phyloP scores from a whole-genome alignment of 2,888 invertebrate genomes.

The Criorhina ranunculi region DNA sequence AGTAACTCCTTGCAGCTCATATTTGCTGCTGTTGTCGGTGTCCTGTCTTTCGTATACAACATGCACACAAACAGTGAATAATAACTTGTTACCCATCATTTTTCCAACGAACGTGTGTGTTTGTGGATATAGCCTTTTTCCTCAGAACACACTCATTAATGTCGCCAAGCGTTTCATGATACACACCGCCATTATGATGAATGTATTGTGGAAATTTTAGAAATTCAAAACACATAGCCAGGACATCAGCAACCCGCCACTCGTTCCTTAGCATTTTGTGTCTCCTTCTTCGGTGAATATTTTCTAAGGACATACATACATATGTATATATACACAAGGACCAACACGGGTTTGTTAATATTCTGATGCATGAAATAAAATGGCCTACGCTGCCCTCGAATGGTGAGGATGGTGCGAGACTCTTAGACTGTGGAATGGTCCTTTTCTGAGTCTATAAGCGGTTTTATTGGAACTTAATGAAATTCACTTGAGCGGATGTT shows the following conservation, averaged over 20 bases:
- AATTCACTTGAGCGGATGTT: conserved; percentile 72
- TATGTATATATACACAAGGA: conserved; percentile 15
- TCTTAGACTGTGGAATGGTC: conserved; percentile 20
- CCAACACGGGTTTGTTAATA: conserved; percentile 48
- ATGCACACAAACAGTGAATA: conserved; percentile 58
- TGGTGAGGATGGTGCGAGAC: background rate
- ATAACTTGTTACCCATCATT: conserved; percentile 63
- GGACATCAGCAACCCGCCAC: conserved; percentile 7
- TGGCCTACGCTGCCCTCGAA: conserved; percentile 25
- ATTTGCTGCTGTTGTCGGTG: conserved; percentile 23
- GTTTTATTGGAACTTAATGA: conserved; percentile 74
- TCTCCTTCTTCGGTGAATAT: conserved; percentile 23
- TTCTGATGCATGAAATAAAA: conserved; percentile 63
- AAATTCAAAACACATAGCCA: conserved; percentile 66
- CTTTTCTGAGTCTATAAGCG: conserved; percentile 65
- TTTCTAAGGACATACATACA: conserved; percentile 32
- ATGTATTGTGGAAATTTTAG: conserved; percentile 58
- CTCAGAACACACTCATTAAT: conserved; percentile 41
- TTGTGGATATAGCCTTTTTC: conserved; percentile 31
- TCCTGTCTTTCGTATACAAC: background rate
- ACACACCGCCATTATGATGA: conserved; percentile 50
- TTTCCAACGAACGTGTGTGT: background rate
- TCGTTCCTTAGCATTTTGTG: background rate
- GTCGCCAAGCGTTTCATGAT: conserved; percentile 52
- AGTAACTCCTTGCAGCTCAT: conserved; percentile 53